Conservation (phyloP, 2,113 vertebrate genomes). For the Toxostoma redivivum region DNA sequence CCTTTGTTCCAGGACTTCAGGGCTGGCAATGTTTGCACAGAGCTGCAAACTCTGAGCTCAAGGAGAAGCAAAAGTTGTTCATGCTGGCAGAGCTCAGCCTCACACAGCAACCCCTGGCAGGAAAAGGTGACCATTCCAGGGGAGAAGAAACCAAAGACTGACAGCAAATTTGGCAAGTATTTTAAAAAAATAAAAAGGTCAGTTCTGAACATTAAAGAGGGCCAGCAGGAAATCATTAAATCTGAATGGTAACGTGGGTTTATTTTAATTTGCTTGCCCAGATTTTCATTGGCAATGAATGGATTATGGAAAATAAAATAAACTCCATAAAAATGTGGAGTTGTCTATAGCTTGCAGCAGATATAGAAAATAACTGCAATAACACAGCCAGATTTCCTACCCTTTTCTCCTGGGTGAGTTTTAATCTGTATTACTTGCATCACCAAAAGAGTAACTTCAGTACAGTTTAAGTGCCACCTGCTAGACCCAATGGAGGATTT, state of each 20-base stretch:
- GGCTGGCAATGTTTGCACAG: background rate
- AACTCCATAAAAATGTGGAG: background rate
- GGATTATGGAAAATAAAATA: background rate
- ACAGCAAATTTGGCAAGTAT: background rate
- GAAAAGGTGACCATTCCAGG: background rate
- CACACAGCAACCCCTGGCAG: background rate
- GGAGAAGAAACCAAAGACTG: background rate
- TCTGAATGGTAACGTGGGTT: background rate
- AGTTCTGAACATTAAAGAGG: background rate
- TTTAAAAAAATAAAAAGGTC: background rate
- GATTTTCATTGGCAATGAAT: background rate
- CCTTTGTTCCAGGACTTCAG: background rate
- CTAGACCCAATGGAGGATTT: background rate
- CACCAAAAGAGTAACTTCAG: background rate
- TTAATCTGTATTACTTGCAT: background rate
- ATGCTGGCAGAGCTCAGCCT: background rate
- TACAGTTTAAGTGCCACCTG: background rate
- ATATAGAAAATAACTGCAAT: background rate
- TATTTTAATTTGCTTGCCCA: slow-evolving; percentile 10
- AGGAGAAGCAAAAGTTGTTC: background rate
- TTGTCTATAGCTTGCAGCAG: background rate
- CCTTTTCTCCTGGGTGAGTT: background rate
- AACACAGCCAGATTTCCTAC: background rate
- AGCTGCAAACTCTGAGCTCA: background rate
- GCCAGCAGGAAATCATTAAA: slow-evolving; percentile 23